Conservation (phyloP, 2,888 invertebrate genomes). For the Nymphalis urticae region DNA sequence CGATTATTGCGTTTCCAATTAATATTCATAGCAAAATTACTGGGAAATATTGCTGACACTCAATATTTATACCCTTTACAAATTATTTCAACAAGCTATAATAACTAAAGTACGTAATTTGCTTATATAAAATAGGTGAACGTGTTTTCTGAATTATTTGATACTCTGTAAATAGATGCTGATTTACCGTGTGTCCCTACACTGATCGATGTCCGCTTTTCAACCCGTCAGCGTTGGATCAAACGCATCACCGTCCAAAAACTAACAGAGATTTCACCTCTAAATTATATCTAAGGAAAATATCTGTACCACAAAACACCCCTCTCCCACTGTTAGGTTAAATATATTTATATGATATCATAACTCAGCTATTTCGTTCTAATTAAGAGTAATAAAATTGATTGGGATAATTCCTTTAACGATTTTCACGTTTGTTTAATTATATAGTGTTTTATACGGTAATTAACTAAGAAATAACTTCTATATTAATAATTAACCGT, state of each 20-base stretch:
- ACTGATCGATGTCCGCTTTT: constrained; percentile 56
- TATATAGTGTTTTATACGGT: neutral
- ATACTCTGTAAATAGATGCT: constrained; percentile 12
- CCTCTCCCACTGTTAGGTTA: neutral
- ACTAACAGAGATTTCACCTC: constrained; percentile 9
- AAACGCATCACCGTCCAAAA: constrained; percentile 40
- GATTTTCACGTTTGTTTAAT: neutral
- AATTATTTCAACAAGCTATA: no score
- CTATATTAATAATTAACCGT: neutral
- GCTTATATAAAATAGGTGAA: no score
- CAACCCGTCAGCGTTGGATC: constrained; percentile 52
- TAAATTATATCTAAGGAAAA: neutral
- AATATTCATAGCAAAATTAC: no score
- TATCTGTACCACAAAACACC: neutral
- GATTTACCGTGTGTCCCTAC: constrained; percentile 37
- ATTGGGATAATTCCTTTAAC: no score
- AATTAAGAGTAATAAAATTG: no score
- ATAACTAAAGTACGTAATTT: no score
- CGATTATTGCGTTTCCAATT: no score
- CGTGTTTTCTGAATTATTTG: neutral
- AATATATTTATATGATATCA: neutral
- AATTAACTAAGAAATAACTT: constrained; percentile 3
- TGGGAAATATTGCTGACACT: no score
- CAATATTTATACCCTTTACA: no score
- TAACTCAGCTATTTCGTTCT: no score